Conservation (phyloP, 2,888 invertebrate species). For the Seira sanloemensis region DNA sequence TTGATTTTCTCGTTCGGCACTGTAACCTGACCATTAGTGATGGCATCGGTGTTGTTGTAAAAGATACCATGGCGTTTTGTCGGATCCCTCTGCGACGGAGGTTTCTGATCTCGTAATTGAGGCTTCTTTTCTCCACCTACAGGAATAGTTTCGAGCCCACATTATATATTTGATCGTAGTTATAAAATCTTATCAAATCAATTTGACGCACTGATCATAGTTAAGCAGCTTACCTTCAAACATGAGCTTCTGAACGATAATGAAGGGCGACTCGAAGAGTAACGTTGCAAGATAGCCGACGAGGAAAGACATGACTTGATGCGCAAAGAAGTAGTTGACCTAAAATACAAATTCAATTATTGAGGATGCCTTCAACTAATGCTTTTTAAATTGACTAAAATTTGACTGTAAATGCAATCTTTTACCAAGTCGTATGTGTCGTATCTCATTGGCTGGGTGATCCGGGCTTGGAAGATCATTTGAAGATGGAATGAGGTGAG, state of each 20-base stretch:
- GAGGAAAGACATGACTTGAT: slow-evolving; percentile 62
- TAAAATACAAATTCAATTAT: slow-evolving; percentile 17
- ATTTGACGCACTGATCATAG: too few relatives aligned
- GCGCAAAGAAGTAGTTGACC: slow-evolving; percentile 65
- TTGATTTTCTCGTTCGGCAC: neutral
- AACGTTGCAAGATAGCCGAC: slow-evolving; percentile 64
- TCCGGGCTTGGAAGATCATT: slow-evolving; percentile 58
- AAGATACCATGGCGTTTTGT: slow-evolving; percentile 33
- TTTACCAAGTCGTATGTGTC: slow-evolving; percentile 62
- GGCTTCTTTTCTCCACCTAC: too few relatives aligned
- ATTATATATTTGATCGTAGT: too few relatives aligned
- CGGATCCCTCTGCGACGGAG: neutral
- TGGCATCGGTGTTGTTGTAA: slow-evolving; percentile 16
- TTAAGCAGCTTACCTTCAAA: slow-evolving; percentile 51
- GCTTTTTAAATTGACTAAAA: too few relatives aligned
- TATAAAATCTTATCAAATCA: too few relatives aligned
- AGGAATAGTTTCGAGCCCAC: too few relatives aligned
- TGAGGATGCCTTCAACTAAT: neutral
- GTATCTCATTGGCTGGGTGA: slow-evolving; percentile 58
- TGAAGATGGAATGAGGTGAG: slow-evolving; percentile 69
- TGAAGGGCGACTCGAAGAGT: slow-evolving; percentile 64
- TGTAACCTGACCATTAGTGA: neutral
- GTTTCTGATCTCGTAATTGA: too few relatives aligned
- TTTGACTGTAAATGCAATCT: too few relatives aligned
- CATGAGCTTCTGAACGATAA: slow-evolving; percentile 63